Base-by-base conservation (phyloP, 2,888 invertebrate species). In the Andricus curvator region DNA sequence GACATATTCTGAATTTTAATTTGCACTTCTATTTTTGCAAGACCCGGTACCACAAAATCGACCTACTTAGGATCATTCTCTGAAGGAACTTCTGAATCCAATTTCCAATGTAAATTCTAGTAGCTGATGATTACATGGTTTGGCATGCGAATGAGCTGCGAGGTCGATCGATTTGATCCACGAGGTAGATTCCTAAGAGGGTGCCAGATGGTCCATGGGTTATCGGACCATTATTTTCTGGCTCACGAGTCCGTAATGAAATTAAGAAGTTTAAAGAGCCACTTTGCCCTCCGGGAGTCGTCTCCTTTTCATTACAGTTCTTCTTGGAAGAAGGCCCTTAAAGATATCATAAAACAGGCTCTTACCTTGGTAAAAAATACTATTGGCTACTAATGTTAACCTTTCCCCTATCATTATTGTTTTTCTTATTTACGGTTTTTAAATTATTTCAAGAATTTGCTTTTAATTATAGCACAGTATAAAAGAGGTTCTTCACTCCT, bases 201-300 rank as follows among this genome's bases (percentile, higher is more conserved):
- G 88, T 89, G 88, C 90, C 92, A 92, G 92, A 92, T 92, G 92
- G 92, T 88, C 88, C 89, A 90, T 88, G 86, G 88, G 88, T 87
- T 84, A 82, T 85, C 86, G 83, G 85, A 80, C 89, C 87, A 89
- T 90, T 91, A 90, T 86, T 44, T 77, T 78, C 67, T 64, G 48
- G 22, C 77, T 48, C 64, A 68, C 60, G 84, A 83, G 81, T 84
- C 83, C 86, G 88, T 89, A 88, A 91, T 90, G 88, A 90, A 90
- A 90, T 90, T 88, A 89, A 87, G 86, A 87, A 74, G 37, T 74
- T 74, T 60, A 60, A 60, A 74, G 74, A 37, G 56, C 74, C 29
- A 29, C 17, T 64, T 64, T 60, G 25, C 64, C 64, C 64, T 74
- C 74, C 56, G 56, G 56, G 74, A 56, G 56, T 74, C 29, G 33